phyloP scores from a whole-genome alignment of 2,888 invertebrate genomes.

The Xestia ashworthii region DNA sequence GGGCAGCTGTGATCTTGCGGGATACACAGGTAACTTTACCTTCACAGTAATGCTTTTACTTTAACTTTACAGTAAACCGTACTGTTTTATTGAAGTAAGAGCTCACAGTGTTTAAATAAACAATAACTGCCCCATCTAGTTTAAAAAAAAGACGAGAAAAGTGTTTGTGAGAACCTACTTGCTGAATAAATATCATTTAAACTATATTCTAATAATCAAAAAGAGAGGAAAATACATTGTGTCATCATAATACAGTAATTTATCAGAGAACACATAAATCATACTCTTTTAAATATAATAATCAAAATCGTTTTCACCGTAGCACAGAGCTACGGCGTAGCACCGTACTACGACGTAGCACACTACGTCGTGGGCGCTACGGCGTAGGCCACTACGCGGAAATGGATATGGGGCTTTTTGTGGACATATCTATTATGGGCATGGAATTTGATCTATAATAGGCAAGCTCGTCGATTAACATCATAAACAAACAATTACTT shows the following conservation, averaged over 20 bases:
- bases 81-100: not conserved
- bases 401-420: slow-evolving; percentile 5
- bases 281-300: not conserved
- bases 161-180: too few relatives aligned
- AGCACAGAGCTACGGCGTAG: not conserved
- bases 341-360: not conserved
- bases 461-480: not conserved
- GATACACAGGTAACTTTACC: slow-evolving; percentile 3
- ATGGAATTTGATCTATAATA: slow-evolving; percentile 9
- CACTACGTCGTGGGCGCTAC: slow-evolving; percentile 13
- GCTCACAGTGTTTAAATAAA: not conserved
- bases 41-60: slow-evolving; percentile 4
- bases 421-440: not conserved
- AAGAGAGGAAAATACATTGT: not conserved
- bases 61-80: not conserved
- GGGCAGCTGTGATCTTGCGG: not conserved
- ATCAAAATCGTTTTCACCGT: not conserved
- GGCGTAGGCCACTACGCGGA: not conserved
- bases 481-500: not conserved
- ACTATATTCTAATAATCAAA: not conserved
- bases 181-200: too few relatives aligned
- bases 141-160: too few relatives aligned
- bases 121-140: too few relatives aligned
- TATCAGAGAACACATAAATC: not conserved
- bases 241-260: not conserved